Percentiles rank a stretch among this genome's conserved stretches.
Evolutionary conservation across 2,113 vertebrate genomes (phyloP).

Genomic region (Apodemus speciosus): DNA sequence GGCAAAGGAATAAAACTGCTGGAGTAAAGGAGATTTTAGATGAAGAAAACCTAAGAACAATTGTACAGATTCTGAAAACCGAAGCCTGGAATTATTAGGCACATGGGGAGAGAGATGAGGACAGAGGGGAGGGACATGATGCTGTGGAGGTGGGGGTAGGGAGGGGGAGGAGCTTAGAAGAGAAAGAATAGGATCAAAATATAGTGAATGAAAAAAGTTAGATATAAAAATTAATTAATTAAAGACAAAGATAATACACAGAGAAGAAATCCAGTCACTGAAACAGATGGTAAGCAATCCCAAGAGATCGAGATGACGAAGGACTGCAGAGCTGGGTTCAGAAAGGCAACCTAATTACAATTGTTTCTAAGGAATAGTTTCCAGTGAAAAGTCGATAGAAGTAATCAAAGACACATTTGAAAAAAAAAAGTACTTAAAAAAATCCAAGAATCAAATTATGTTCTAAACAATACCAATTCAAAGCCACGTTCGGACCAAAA

Average conservation of each 20-base stretch:
- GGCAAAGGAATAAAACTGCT: conserved; percentile 14
- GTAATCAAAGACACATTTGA: not conserved
- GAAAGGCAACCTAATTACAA: conserved; percentile 28
- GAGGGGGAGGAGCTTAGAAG: not conserved
- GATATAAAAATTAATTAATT: not conserved
- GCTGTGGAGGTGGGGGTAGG: not conserved
- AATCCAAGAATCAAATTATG: not conserved
- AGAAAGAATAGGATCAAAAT: not conserved
- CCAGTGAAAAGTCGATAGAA: not conserved
- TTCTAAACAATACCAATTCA: conserved; percentile 39
- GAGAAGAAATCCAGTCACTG: not conserved
- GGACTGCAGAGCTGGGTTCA: not conserved
- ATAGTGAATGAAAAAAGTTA: not conserved
- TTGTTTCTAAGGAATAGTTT: conserved; percentile 43
- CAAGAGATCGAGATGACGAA: not conserved
- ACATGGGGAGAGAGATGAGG: rapidly evolving
- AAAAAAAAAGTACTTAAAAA: not conserved
- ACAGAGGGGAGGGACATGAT: not conserved
- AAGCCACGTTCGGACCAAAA: not conserved
- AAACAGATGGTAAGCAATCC: not conserved
- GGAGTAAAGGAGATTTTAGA: not conserved
- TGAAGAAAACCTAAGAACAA: not conserved
- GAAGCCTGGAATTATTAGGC: not conserved
- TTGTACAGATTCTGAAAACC: not conserved
- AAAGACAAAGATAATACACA: not conserved